Conservation (phyloP, 2,113 vertebrate genomes). For the Lampris incognitus region DNA sequence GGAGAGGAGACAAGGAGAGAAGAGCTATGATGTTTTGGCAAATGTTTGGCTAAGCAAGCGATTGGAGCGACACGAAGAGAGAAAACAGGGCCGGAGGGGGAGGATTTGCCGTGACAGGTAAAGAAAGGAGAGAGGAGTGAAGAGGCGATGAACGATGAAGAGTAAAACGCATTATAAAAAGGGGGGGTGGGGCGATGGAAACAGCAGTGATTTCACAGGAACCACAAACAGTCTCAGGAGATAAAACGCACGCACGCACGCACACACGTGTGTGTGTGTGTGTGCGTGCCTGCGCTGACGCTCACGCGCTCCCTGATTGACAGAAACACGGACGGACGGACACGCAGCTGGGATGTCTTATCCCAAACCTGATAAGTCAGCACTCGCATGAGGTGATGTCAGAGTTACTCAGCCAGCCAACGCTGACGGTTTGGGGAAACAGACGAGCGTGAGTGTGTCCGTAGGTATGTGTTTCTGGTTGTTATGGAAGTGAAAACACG, state of each 20-base stretch:
- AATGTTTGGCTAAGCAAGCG: background rate
- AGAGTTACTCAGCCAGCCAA: constrained; percentile 50
- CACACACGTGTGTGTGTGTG: background rate
- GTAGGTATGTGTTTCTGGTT: constrained; percentile 18
- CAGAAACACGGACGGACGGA: background rate
- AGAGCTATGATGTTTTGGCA: background rate
- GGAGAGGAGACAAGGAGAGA: background rate
- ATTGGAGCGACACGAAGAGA: background rate
- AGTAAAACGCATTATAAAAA: background rate
- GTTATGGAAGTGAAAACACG: constrained; percentile 9
- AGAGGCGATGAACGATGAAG: no score
- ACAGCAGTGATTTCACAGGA: constrained; percentile 2
- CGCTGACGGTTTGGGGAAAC: constrained; percentile 23
- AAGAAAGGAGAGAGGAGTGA: background rate
- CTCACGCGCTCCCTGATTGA: no score
- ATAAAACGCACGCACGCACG: constrained; percentile 21
- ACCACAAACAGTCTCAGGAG: background rate
- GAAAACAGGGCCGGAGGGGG: background rate
- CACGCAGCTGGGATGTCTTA: constrained; percentile 26
- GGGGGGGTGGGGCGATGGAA: background rate
- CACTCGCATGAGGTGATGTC: constrained; percentile 48
- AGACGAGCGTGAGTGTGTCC: constrained; percentile 15
- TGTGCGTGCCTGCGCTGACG: no score
- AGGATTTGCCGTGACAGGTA: background rate
- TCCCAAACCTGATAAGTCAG: constrained; percentile 39